Percentiles rank a stretch among this genome's conserved stretches.
phyloP scores from a whole-genome alignment of 2,797 vertebrate genomes.

The Sebastes vulpes region DNA sequence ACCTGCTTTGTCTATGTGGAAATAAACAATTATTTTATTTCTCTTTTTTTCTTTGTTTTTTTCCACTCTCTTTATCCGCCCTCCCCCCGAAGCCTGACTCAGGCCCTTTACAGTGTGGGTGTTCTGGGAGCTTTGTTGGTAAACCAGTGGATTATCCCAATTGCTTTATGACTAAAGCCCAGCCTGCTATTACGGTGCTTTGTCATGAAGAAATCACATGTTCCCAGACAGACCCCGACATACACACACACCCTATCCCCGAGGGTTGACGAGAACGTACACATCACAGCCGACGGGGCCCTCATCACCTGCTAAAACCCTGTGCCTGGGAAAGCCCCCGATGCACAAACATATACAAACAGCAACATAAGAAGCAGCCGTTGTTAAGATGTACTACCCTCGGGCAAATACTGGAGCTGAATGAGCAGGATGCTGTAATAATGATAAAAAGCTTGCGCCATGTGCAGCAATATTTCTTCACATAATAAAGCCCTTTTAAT shows the following conservation, averaged over 20 bases:
- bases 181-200: conserved; percentile 74
- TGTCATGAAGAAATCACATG: conserved; percentile 72
- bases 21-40: conserved; percentile 22
- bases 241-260: conserved; percentile 34
- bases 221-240: conserved; percentile 69
- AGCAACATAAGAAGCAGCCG: conserved; percentile 29
- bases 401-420: conserved; percentile 26
- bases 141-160: conserved; percentile 75
- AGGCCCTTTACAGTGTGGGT: conserved; percentile 67
- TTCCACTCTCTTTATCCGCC: not conserved
- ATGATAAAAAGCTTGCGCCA: conserved; percentile 47
- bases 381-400: not conserved
- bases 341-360: conserved; percentile 26
- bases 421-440: conserved; percentile 40
- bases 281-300: conserved; percentile 19
- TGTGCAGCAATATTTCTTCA: conserved; percentile 31
- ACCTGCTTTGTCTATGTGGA: conserved; percentile 16
- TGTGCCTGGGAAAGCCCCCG: conserved; percentile 63
- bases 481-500: conserved; percentile 40
- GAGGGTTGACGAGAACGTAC: conserved; percentile 28
- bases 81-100: conserved; percentile 48
- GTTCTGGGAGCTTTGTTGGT: conserved; percentile 76
- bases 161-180: conserved; percentile 76
- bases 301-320: conserved; percentile 57
- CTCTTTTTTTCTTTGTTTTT: not conserved